A percentile compares a stretch with the other conserved stretches of the same genome.
Conservation (phyloP, 2,113 vertebrate species). For the Numenius arquata region DNA sequence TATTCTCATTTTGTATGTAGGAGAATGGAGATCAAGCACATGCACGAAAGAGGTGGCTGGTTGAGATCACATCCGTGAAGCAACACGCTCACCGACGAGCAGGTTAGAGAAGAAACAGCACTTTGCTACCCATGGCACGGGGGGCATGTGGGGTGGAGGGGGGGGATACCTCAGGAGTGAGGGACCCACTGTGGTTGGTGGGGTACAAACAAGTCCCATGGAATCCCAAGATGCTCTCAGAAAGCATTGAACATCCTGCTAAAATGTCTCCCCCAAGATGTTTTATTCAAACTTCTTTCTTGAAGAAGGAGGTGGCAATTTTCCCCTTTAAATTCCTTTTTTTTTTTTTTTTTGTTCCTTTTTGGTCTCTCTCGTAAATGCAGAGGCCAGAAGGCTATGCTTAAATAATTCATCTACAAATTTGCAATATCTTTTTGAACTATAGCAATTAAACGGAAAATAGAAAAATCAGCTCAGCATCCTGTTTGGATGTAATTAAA, state of each 20-base stretch:
- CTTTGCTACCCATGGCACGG: background rate
- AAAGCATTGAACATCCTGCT: background rate
- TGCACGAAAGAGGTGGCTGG: background rate
- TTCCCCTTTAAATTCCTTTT: slow-evolving; percentile 14
- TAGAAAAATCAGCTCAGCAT: slow-evolving; percentile 75
- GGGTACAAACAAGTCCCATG: background rate
- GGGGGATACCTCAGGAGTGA: background rate
- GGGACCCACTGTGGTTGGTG: background rate
- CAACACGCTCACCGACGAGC: background rate
- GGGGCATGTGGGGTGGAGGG: too few relatives aligned
- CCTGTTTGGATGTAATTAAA: slow-evolving; percentile 79
- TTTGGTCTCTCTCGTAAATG: slow-evolving; percentile 48
- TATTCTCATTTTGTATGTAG: slow-evolving; percentile 49
- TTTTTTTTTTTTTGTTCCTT: background rate
- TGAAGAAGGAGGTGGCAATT: background rate
- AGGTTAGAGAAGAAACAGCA: background rate
- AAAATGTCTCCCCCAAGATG: background rate
- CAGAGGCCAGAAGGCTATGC: slow-evolving; percentile 63
- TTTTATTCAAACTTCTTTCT: slow-evolving; percentile 3
- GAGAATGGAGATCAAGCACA: slow-evolving; percentile 43
- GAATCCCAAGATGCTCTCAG: background rate
- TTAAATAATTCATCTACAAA: slow-evolving; percentile 72
- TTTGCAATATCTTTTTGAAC: slow-evolving; percentile 73
- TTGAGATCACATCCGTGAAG: background rate
- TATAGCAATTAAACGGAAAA: slow-evolving; percentile 78